A percentile compares a stretch with the other conserved stretches of the same genome.
phyloP scores from a whole-genome alignment of 2,888 invertebrate species.

The Ochropleura plecta region DNA sequence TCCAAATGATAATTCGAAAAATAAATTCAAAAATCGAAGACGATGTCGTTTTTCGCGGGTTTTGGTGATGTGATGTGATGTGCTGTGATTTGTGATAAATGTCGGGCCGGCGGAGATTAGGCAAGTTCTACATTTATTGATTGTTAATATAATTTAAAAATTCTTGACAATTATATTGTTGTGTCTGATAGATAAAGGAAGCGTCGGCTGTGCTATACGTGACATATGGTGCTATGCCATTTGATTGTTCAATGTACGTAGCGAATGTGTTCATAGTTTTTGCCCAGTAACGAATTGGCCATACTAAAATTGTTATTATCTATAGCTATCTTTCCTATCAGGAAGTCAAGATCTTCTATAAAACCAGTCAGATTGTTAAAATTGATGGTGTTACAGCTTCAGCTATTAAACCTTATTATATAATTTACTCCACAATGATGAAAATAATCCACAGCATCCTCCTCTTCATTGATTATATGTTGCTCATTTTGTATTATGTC shows the following conservation, averaged over 20 bases:
- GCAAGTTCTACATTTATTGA: constrained; percentile 68
- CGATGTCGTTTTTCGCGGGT: constrained; percentile 65
- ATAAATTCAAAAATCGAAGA: constrained; percentile 68
- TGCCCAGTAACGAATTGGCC: neutral
- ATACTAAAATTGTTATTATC: neutral
- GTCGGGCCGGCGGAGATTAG: constrained; percentile 77
- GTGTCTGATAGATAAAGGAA: constrained; percentile 60
- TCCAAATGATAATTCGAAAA: constrained; percentile 64
- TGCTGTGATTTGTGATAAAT: constrained; percentile 71
- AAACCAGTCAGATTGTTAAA: no score
- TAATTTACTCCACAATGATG: no score
- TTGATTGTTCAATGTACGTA: constrained; percentile 34
- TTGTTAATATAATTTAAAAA: constrained; percentile 44
- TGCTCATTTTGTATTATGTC: neutral
- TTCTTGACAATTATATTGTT: constrained; percentile 32
- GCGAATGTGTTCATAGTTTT: constrained; percentile 32
- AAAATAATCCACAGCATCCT: neutral
- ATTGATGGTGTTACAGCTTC: neutral
- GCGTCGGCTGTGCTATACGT: constrained; percentile 41
- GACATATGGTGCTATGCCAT: constrained; percentile 43
- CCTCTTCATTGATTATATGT: neutral
- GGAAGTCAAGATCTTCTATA: neutral
- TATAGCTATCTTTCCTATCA: neutral
- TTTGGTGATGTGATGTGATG: constrained; percentile 74
- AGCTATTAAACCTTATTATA: neutral